A percentile compares a stretch with the other conserved stretches of the same genome.
phyloP scores from a whole-genome alignment of 2,797 vertebrate species.

The Tarsius wallacei region DNA sequence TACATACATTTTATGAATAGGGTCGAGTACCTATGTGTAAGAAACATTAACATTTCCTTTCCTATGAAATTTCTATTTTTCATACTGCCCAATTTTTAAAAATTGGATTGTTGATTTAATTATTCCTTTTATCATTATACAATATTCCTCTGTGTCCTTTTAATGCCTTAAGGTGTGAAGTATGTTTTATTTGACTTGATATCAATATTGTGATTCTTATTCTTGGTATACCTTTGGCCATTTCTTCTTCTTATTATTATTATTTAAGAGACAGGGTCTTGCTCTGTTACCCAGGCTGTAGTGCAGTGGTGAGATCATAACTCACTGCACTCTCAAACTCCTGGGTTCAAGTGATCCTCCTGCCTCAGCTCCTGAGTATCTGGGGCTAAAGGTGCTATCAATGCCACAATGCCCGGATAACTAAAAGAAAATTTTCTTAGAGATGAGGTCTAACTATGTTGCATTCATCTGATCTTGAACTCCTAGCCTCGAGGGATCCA shows the following conservation, averaged over 20 bases:
- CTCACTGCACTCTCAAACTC: background rate
- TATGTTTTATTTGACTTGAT: background rate
- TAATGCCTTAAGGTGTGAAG: background rate
- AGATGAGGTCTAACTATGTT: background rate
- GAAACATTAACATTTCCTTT: background rate
- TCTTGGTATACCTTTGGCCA: background rate
- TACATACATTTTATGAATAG: background rate
- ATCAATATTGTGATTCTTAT: background rate
- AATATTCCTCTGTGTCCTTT: background rate
- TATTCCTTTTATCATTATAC: background rate
- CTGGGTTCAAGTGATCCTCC: background rate
- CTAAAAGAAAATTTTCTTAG: background rate
- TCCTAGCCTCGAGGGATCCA: background rate
- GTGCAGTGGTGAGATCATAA: background rate
- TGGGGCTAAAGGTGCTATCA: background rate
- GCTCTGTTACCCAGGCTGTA: background rate
- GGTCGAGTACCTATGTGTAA: background rate
- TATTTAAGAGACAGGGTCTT: background rate
- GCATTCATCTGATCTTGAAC: background rate
- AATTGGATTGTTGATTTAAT: background rate
- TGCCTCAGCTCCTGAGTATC: background rate
- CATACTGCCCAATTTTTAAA: background rate
- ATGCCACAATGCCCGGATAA: background rate
- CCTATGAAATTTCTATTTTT: conserved; percentile 18
- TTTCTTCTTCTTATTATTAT: background rate